A percentile compares a stretch with the other conserved stretches of the same genome.
phyloP scores from a whole-genome alignment of 2,113 vertebrate genomes.

The Bubo bubo region DNA sequence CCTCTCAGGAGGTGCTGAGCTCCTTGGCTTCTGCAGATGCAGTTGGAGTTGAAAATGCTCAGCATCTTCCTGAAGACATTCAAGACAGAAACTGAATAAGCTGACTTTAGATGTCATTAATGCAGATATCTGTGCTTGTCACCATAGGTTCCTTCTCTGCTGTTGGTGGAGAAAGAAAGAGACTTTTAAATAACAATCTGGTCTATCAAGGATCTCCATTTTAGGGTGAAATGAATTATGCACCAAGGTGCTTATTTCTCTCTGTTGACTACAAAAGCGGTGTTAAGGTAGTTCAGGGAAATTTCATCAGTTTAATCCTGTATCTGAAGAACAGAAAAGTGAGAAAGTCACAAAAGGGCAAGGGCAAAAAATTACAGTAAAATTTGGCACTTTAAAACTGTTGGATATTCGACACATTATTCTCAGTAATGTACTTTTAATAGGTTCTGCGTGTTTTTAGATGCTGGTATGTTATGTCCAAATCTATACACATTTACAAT shows the following conservation, averaged over 20 bases:
- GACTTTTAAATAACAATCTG: background rate
- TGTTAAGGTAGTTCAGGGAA: background rate
- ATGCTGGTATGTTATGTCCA: rapidly evolving
- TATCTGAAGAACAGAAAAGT: background rate
- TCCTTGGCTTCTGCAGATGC: background rate
- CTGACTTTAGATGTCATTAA: background rate
- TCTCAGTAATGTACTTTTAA: background rate
- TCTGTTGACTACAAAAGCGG: background rate
- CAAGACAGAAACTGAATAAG: background rate
- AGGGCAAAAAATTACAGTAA: background rate
- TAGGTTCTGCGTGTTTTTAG: background rate
- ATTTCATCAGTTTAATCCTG: background rate
- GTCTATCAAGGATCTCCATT: background rate
- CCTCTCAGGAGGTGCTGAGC: background rate
- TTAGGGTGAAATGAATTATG: background rate
- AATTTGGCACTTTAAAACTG: background rate
- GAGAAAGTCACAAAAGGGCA: background rate
- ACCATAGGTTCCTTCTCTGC: background rate
- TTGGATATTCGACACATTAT: background rate
- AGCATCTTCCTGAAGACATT: background rate
- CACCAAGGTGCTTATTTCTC: background rate
- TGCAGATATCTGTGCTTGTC: background rate
- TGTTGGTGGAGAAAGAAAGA: background rate
- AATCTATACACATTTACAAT: background rate
- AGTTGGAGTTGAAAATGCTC: background rate